Evolutionary conservation across 1,140 invertebrate species (phyloP).

Genomic region (Chelonus insularis): DNA sequence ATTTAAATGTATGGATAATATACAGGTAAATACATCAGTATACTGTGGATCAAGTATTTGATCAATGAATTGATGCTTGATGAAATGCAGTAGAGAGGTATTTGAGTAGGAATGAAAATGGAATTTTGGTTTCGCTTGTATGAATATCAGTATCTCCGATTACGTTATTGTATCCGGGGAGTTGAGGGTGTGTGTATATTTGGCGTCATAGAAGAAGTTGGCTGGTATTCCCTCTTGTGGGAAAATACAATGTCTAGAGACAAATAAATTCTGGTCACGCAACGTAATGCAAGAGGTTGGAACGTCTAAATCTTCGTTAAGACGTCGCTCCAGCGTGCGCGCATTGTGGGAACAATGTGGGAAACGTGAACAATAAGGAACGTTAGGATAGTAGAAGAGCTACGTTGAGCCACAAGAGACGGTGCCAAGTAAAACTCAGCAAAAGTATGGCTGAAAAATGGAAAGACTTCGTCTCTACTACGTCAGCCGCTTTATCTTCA

Average conservation of each 20-base stretch:
- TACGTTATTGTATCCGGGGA: slow-evolving; percentile 8
- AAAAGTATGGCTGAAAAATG: slow-evolving; percentile 35
- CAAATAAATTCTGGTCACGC: slow-evolving; percentile 37
- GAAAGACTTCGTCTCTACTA: slow-evolving; percentile 33
- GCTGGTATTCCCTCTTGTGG: not conserved
- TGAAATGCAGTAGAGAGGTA: slow-evolving; percentile 10
- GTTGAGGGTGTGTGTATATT: not conserved
- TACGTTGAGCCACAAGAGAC: not conserved
- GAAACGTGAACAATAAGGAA: slow-evolving; percentile 33
- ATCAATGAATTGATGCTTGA: slow-evolving; percentile 7
- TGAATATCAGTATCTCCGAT: slow-evolving; percentile 6
- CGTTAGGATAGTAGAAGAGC: not conserved
- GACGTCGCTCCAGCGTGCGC: slow-evolving; percentile 23
- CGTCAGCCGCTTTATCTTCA: slow-evolving; percentile 35
- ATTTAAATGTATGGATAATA: no score
- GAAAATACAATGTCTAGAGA: slow-evolving; percentile 24
- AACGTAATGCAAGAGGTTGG: slow-evolving; percentile 32
- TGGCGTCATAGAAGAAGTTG: not conserved
- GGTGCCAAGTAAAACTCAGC: slow-evolving; percentile 36
- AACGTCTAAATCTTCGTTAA: slow-evolving; percentile 36
- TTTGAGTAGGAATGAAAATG: slow-evolving; percentile 4
- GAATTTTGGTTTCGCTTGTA: slow-evolving; percentile 2
- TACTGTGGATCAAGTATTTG: not conserved
- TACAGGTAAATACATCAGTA: no score
- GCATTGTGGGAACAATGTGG: slow-evolving; percentile 31